Evolutionary conservation across 2,888 invertebrate species (phyloP), one percentile per base, ranked within the genome.

Genomic region (Crocallis elinguaria): DNA sequence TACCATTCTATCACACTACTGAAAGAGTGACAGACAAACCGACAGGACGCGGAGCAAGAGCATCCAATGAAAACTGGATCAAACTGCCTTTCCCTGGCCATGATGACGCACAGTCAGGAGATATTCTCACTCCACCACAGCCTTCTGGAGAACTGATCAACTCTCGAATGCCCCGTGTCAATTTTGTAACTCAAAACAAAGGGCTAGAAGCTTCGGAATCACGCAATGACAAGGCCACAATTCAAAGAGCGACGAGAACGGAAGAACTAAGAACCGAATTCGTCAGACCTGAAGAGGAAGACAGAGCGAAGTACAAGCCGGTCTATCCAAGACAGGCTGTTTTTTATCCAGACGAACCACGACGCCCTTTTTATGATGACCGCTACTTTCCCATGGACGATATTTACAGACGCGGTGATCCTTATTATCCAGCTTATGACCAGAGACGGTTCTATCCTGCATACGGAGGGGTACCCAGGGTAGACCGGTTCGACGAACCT

Each of bases 171-270:
- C 94, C 94, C 0, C 79, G 94, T 65, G 94, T 94, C 0, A 94
- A 94, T 75, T 94, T 94, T 65, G 93, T 94, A 9, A 94, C 94
- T 0, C 94, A 94, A 71, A 92, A 93, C 58, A 92, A 93, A 83
- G 75, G 77, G 0, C 65, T 92, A 16, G 90, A 92, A 68, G 77
- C 91, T 9, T 88, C 92, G 0, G 92, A 92, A 75, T 90, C 90
- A 3, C 82, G 92, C 37, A 88, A 90, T 66, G 90, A 92, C 50
- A 90, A 91, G 64, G 92, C 92, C 66, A 79, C 88, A 12, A 77
- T 92, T 13, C 92, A 88, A 62, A 77, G 91, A 73, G 68, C 84
- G 0, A 78, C 84, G 6, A 78, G 89, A 42, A 84, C 75, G n/a
- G 86, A 91, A 38, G 84, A 88, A 60, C 62, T 92, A 39, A 73